A percentile compares a stretch with the other conserved stretches of the same genome.
Conservation (phyloP, 2,113 vertebrate genomes). For the Protobothrops mucrosquamatus region DNA sequence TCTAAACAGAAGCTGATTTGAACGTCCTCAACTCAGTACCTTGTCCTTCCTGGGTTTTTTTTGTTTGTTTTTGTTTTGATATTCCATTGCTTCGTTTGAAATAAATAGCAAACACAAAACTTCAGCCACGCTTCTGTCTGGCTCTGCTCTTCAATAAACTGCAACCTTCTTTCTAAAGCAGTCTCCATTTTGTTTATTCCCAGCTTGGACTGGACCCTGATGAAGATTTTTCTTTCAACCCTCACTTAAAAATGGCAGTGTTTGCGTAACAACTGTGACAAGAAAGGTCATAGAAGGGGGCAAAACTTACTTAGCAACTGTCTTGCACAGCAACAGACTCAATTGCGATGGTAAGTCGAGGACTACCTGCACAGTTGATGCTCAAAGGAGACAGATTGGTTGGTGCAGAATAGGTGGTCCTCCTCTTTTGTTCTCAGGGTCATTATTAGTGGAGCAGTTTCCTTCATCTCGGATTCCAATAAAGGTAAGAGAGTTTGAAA, state of each 20-base stretch:
- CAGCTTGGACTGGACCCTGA: too few species aligned
- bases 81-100: background rate
- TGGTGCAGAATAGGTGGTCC: background rate
- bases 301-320: too few species aligned
- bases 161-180: too few species aligned
- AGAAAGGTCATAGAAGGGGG: too few species aligned
- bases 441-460: background rate
- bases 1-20: background rate
- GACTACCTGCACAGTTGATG: background rate
- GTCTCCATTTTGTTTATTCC: too few species aligned
- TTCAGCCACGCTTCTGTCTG: background rate
- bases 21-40: background rate
- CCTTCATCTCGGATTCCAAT: slow-evolving; percentile 18
- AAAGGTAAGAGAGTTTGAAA: slow-evolving; percentile 21
- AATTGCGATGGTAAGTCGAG: too few species aligned
- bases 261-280: too few species aligned
- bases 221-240: too few species aligned
- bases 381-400: background rate
- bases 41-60: background rate
- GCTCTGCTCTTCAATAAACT: too few species aligned
- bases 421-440: background rate
- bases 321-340: too few species aligned
- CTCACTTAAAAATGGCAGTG: too few species aligned
- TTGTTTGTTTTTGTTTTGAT: background rate
- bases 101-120: background rate